A percentile compares a stretch with the other conserved stretches of the same genome.
Evolutionary conservation across 2,797 vertebrate genomes (phyloP).

Genomic region (Enteromius afrohamiltoni): DNA sequence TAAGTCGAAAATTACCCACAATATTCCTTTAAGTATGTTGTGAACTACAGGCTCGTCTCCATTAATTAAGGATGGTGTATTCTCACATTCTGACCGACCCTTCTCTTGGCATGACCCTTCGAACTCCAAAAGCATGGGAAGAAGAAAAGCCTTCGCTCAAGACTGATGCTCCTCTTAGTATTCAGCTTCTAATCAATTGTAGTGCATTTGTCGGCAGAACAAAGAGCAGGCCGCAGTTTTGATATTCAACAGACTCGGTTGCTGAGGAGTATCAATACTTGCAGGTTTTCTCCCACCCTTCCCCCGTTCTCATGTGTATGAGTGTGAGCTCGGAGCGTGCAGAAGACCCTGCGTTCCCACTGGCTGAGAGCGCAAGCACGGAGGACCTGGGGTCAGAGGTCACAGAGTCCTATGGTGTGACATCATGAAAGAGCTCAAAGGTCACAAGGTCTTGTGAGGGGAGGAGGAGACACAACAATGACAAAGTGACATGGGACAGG

Average conservation of each 20-base stretch:
- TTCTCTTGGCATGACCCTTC: slow-evolving; percentile 41
- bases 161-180: slow-evolving; percentile 46
- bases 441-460: slow-evolving; percentile 60
- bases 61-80: slow-evolving; percentile 36
- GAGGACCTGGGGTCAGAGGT: slow-evolving; percentile 64
- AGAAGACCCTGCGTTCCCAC: slow-evolving; percentile 67
- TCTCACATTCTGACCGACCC: slow-evolving; percentile 39
- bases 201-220: slow-evolving; percentile 45
- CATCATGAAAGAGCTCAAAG: slow-evolving; percentile 65
- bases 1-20: neutral
- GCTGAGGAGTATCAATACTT: slow-evolving; percentile 61
- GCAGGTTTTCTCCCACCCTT: slow-evolving; percentile 57
- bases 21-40: slow-evolving; percentile 37
- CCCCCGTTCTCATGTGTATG: slow-evolving; percentile 44
- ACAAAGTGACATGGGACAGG: slow-evolving; percentile 57
- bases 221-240: slow-evolving; percentile 60
- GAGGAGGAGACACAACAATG: slow-evolving; percentile 54
- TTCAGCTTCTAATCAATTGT: slow-evolving; percentile 63
- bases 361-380: slow-evolving; percentile 58
- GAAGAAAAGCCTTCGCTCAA: slow-evolving; percentile 29
- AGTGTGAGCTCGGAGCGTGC: slow-evolving; percentile 21
- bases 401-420: slow-evolving; percentile 60
- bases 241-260: slow-evolving; percentile 59
- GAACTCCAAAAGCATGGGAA: slow-evolving; percentile 44
- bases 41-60: slow-evolving; percentile 6